A percentile compares a stretch with the other conserved stretches of the same genome.
Evolutionary conservation across 1,140 invertebrate species (phyloP).

Genomic region (Diabrotica virgifera): DNA sequence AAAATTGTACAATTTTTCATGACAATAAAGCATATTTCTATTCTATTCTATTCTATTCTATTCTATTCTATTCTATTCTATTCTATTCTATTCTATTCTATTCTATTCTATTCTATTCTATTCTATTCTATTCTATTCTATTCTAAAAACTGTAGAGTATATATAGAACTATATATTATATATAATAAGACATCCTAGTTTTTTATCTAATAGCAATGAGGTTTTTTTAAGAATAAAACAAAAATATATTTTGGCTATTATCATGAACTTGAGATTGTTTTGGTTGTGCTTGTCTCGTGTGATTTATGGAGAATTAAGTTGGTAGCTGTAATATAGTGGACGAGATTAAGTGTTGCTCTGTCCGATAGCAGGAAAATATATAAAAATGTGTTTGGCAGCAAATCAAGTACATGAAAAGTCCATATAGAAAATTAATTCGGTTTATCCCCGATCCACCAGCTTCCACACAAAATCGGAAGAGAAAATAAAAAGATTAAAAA

Average conservation of each 20-base stretch:
- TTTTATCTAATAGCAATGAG: no score
- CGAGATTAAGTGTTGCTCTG: constrained; percentile 6
- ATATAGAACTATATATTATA: no score
- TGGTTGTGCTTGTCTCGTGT: not conserved
- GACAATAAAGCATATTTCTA: no score
- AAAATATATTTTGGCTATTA: not conserved
- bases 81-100: no score
- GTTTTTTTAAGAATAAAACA: no score
- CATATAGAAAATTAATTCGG: constrained; percentile 32
- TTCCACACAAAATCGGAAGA: constrained; percentile 24
- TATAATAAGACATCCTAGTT: no score
- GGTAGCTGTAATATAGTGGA: not conserved
- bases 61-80: no score
- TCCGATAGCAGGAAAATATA: not conserved
- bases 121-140: no score
- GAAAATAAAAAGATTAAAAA: constrained; percentile 36
- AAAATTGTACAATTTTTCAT: no score
- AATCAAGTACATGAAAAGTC: constrained; percentile 27
- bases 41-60: no score
- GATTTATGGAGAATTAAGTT: not conserved
- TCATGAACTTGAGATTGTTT: not conserved
- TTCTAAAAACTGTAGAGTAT: no score
- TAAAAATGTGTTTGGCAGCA: constrained; percentile 19
- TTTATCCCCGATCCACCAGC: constrained; percentile 21
- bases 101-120: no score